phyloP scores from a whole-genome alignment of 2,113 vertebrate genomes.

The Rallus limicola region DNA sequence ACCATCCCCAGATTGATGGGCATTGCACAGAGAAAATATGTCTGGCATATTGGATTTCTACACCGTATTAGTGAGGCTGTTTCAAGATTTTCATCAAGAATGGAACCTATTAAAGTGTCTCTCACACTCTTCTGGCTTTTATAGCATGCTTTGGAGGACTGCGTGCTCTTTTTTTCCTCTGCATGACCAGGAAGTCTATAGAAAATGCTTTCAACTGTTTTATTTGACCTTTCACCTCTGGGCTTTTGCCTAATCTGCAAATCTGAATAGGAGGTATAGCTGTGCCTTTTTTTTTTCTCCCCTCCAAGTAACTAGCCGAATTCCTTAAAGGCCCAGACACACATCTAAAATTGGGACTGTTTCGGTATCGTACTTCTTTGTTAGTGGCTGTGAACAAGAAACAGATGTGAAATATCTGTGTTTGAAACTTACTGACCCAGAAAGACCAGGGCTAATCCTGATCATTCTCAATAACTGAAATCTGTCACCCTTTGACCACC shows the following conservation, averaged over 20 bases:
- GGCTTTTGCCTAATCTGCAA: slow-evolving; percentile 65
- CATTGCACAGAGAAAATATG: neutral
- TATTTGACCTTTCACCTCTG: slow-evolving; percentile 51
- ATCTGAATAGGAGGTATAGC: slow-evolving; percentile 58
- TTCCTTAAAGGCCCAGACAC: slow-evolving; percentile 25
- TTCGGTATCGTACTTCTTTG: slow-evolving; percentile 39
- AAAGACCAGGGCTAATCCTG: slow-evolving; percentile 58
- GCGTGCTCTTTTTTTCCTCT: neutral
- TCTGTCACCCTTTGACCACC: slow-evolving; percentile 45
- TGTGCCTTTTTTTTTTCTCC: neutral
- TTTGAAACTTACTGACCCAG: slow-evolving; percentile 63
- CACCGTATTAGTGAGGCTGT: slow-evolving; percentile 9
- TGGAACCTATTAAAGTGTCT: slow-evolving; percentile 66
- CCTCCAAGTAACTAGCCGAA: neutral
- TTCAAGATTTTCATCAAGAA: slow-evolving; percentile 54
- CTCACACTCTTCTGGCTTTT: slow-evolving; percentile 45
- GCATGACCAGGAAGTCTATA: slow-evolving; percentile 35
- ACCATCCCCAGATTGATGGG: neutral
- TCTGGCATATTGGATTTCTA: slow-evolving; percentile 3
- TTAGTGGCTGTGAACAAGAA: slow-evolving; percentile 68
- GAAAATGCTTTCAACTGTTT: slow-evolving; percentile 65
- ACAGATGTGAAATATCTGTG: slow-evolving; percentile 67
- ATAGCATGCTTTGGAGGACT: slow-evolving; percentile 27
- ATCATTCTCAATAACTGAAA: slow-evolving; percentile 60
- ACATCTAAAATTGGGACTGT: slow-evolving; percentile 21